These are phyloP conservation scores for Periparus ater DNA, from an alignment of 2,797 vertebrate species.

Conservation along the genomic window DNA sequence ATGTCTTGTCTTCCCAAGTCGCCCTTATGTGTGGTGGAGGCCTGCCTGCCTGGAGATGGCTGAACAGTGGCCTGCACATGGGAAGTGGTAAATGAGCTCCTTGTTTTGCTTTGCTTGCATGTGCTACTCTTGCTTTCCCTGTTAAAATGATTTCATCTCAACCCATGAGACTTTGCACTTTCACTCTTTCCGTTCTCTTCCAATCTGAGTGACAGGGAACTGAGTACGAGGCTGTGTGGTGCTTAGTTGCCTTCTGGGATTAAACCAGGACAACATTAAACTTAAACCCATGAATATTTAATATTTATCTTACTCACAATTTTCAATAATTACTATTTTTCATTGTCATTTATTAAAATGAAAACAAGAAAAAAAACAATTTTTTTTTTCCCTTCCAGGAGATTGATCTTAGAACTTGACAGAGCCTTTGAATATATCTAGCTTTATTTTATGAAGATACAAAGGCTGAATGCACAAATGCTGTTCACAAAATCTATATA, in stretches of 20 bases:
- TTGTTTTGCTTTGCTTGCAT: neutral
- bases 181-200: neutral
- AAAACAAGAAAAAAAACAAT: neutral
- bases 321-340: neutral
- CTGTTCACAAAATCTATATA: neutral
- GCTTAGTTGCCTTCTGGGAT: neutral
- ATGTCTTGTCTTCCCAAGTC: neutral
- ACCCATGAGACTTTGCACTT: neutral
- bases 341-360: neutral
- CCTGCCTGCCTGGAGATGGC: neutral
- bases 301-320: neutral
- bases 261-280: neutral
- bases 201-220: neutral
- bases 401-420: neutral
- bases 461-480: neutral
- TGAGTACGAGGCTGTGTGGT: neutral
- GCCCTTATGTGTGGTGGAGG: fast-evolving
- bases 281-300: neutral
- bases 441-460: neutral
- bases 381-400: neutral
- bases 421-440: neutral
- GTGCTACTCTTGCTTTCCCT: neutral
- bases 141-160: neutral
- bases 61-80: neutral
- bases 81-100: neutral